Evolutionary conservation across 2,888 invertebrate species (phyloP), one percentile per base, ranked within the genome.

Genomic region (Cetonia aurata): DNA sequence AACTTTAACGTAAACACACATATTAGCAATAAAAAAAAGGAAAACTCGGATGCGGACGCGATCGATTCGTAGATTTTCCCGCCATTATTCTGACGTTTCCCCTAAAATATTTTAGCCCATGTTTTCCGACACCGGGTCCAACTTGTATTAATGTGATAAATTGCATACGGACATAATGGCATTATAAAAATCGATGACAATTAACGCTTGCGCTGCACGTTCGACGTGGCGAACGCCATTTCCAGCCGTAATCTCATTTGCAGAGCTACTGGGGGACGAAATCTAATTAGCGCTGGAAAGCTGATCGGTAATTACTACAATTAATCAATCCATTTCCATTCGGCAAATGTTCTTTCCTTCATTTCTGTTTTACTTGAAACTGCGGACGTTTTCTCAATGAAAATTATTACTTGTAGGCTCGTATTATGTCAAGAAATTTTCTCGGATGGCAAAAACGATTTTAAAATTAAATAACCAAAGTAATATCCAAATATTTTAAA

Each of bases 301-400:
- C 85, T 84, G 85, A 86, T 86, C 86, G 84, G 86, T 86, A 87
- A 87, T 87, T 86, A 86, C 86, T 82, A 80, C 85, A 85, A 87
- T 87, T 87, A 87, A 87, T 87, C 87, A 86, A 86, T 85, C 84
- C 82, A 80, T 82, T 83, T 84, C 83, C 81, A 80, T 82, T 82
- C 80, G 80, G 80, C 76, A 79, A 79, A 79, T 79, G 78, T 78
- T 81, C 52, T 52, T 65, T 68, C 56, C 57, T 48, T 67, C 56
- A 33, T 46, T 56, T 46, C 55, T 56, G 42, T 67, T 56, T 46
- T 56, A 67, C 17, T 65, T 62, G n/a, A 48, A 48, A 37, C 17
- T 52, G 33, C 15, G 33, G n/a, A 59, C 44, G 62, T 33, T 48
- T 31, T 33, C 62, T 50, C 33, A 65, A 65, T 52, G 50, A 33